Conservation (phyloP, 2,113 vertebrate species). For the Thunnus maccoyii region DNA sequence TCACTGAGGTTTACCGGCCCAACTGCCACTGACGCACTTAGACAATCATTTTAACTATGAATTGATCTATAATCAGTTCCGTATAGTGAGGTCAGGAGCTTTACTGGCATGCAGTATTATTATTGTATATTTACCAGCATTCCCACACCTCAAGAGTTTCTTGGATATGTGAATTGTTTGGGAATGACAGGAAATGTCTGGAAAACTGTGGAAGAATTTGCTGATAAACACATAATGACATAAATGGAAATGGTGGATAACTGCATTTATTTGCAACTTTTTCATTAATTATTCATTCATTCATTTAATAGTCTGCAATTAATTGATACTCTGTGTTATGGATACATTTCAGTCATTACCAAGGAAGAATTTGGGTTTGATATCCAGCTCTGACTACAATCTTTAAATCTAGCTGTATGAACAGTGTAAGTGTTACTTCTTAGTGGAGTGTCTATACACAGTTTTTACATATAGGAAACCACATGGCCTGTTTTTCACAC, state of each 20-base stretch:
- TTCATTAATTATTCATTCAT: too few species aligned
- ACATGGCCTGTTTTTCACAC: background rate
- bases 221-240: too few species aligned
- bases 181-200: background rate
- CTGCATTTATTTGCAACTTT: too few species aligned
- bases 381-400: too few species aligned
- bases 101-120: background rate
- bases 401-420: background rate
- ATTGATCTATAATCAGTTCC: constrained; percentile 33
- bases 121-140: background rate
- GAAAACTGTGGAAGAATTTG: too few species aligned
- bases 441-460: background rate
- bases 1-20: background rate
- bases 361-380: too few species aligned
- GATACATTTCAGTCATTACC: too few species aligned
- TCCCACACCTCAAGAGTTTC: background rate
- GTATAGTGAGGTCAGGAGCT: background rate
- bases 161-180: background rate
- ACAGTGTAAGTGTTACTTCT: background rate
- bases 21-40: constrained; percentile 6
- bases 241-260: too few species aligned
- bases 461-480: background rate
- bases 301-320: too few species aligned
- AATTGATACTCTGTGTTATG: too few species aligned
- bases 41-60: constrained; percentile 5